phyloP scores from a whole-genome alignment of 2,797 vertebrate species.

The Betta splendens region DNA sequence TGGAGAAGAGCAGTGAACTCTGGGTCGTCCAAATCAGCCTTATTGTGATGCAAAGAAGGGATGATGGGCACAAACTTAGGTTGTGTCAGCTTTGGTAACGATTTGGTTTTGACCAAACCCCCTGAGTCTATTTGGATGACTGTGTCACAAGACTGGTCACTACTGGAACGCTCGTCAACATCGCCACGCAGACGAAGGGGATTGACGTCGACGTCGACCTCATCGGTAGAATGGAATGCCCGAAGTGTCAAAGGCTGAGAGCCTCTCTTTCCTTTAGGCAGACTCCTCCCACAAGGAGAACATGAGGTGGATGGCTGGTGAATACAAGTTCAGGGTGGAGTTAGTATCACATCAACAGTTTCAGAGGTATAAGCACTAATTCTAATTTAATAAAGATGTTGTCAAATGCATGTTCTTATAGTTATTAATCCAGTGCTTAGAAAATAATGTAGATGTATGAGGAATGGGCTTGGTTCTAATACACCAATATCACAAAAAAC shows the following conservation, averaged over 20 bases:
- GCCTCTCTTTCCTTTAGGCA: constrained; percentile 90
- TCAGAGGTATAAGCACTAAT: too few species aligned
- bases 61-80: constrained; percentile 96
- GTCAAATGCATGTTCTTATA: too few species aligned
- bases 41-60: constrained; percentile 90
- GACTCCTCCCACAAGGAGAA: constrained; percentile 93
- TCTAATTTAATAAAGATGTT: too few species aligned
- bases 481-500: too few species aligned
- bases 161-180: constrained; percentile 91
- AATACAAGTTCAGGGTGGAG: constrained; percentile 23
- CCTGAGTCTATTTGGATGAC: constrained; percentile 94
- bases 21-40: constrained; percentile 75
- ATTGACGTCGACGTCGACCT: constrained; percentile 85
- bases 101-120: constrained; percentile 86
- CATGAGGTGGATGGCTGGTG: constrained; percentile 89
- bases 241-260: constrained; percentile 87
- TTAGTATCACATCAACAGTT: constrained; percentile 12
- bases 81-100: constrained; percentile 84
- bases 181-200: constrained; percentile 87
- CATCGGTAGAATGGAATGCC: constrained; percentile 89
- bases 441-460: too few species aligned
- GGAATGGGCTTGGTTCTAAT: too few species aligned
- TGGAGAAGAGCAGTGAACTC: constrained; percentile 76
- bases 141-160: constrained; percentile 95
- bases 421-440: too few species aligned